phyloP scores from a whole-genome alignment of 2,797 vertebrate genomes.

The Sebastes itinus region DNA sequence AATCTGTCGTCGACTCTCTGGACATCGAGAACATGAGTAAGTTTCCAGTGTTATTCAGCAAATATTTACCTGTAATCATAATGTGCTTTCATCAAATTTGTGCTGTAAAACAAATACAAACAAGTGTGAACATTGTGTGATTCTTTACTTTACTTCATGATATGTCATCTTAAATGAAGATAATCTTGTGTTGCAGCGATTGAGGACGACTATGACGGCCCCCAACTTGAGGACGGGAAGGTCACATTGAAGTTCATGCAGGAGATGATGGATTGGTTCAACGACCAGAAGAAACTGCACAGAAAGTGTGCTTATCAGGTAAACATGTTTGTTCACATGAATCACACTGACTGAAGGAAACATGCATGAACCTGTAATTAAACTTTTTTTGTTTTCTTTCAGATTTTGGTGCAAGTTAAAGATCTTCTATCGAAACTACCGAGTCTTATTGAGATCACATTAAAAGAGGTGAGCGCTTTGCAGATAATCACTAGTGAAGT shows the following conservation, averaged over 20 bases:
- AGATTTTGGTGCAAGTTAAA: conserved; percentile 96
- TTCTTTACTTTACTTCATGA: not conserved
- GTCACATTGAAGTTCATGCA: conserved; percentile 92
- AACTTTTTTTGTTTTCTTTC: conserved; percentile 20
- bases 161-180: not conserved
- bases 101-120: not conserved
- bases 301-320: conserved; percentile 98
- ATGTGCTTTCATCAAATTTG: not conserved
- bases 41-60: conserved; percentile 33
- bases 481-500: not conserved
- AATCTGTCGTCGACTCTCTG: conserved; percentile 92
- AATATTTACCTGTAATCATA: not conserved
- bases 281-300: conserved; percentile 95
- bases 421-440: conserved; percentile 92
- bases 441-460: conserved; percentile 89
- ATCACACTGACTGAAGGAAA: not conserved
- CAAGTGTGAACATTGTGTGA: not conserved
- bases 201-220: conserved; percentile 93
- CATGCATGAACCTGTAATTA: not conserved
- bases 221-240: conserved; percentile 90
- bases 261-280: conserved; percentile 96
- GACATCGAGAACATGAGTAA: conserved; percentile 97
- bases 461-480: conserved; percentile 87
- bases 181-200: conserved; percentile 81
- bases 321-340: not conserved